Evolutionary conservation across 2,888 invertebrate genomes (phyloP).

Genomic region (Falcaria lacertinaria): DNA sequence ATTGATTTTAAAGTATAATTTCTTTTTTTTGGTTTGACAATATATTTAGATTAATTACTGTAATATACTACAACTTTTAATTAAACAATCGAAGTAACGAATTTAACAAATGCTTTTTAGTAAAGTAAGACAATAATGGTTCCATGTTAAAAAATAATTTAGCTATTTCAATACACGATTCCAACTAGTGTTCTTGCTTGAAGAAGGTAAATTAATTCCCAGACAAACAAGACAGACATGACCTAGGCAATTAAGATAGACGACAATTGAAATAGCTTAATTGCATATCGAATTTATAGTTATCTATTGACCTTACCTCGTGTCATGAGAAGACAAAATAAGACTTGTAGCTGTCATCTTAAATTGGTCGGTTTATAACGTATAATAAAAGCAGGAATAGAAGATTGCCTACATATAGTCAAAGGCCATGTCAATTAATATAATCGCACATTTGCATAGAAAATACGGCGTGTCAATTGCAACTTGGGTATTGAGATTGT

Average conservation of each 20-base stretch:
- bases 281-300: not conserved
- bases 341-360: not conserved
- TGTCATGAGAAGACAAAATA: not conserved
- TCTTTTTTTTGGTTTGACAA: too few species aligned
- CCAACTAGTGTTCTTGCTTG: not conserved
- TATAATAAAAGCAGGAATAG: not conserved
- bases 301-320: not conserved
- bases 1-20: too few species aligned
- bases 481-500: constrained; percentile 27
- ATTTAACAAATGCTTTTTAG: too few species aligned
- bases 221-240: not conserved
- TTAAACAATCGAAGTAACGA: too few species aligned
- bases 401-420: constrained; percentile 1
- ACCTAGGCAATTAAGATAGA: not conserved
- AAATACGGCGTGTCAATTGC: constrained; percentile 41
- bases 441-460: constrained; percentile 49
- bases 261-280: not conserved
- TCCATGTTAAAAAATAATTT: too few species aligned
- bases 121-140: too few species aligned
- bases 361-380: not conserved
- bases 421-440: constrained; percentile 52
- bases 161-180: too few species aligned
- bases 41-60: too few species aligned
- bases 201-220: not conserved
- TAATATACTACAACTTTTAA: too few species aligned